Conservation (phyloP, 2,888 invertebrate genomes). For the Sicus ferrugineus region DNA sequence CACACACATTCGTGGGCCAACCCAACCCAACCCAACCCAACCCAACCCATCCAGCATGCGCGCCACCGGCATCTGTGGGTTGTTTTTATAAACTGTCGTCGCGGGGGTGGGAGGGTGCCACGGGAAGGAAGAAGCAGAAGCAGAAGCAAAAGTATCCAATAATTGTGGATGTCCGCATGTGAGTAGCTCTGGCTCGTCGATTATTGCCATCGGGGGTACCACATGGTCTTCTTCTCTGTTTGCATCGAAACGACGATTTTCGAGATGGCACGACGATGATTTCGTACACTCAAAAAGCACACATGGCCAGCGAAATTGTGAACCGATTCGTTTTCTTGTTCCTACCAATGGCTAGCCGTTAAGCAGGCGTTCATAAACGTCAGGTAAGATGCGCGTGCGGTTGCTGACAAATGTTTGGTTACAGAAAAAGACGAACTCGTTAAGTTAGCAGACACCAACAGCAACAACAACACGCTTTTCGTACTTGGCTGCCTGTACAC, state of each 20-base stretch:
- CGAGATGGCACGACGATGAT: conserved; percentile 11
- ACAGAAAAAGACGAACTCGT: neutral
- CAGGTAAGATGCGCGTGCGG: conserved; percentile 27
- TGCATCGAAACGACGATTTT: conserved; percentile 24
- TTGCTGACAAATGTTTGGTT: conserved; percentile 27
- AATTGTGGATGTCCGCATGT: conserved; percentile 22
- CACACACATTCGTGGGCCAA: neutral
- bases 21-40: too few relatives aligned
- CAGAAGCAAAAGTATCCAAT: neutral
- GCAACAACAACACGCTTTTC: conserved; percentile 2
- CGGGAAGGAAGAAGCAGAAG: neutral
- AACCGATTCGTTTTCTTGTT: conserved; percentile 62
- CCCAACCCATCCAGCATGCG: neutral
- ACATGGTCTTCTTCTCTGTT: conserved; percentile 30
- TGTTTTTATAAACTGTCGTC: neutral
- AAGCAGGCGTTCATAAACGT: conserved; percentile 57
- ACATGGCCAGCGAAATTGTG: conserved; percentile 31
- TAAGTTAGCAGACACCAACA: neutral
- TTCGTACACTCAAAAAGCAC: conserved; percentile 20
- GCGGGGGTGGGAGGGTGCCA: neutral
- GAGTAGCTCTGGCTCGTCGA: neutral
- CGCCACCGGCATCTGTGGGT: neutral
- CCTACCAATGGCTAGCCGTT: conserved; percentile 64
- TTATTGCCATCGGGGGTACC: conserved; percentile 3
- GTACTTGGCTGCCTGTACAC: too few relatives aligned